Percentiles rank a stretch among this genome's conserved stretches.
Conservation (phyloP, 2,113 vertebrate species). For the Pygoscelis adeliae region DNA sequence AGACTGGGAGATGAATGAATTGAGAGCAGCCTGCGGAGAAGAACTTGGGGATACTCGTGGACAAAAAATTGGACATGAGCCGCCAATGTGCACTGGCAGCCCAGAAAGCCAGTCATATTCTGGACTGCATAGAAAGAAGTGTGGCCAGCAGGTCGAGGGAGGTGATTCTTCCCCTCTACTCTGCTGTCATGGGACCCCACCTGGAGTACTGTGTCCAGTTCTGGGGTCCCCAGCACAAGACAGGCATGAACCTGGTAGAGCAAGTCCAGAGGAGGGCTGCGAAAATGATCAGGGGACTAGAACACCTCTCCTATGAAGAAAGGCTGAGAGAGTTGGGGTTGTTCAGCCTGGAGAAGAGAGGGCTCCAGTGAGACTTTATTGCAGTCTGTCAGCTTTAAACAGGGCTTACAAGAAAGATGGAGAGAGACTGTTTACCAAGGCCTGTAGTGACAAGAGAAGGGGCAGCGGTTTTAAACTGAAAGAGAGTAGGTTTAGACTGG, state of each 20-base stretch:
- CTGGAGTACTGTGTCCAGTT: neutral
- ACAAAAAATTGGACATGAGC: neutral
- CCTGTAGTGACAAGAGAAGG: neutral
- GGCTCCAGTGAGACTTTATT: neutral
- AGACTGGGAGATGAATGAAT: neutral
- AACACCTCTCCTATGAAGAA: neutral
- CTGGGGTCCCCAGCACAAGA: neutral
- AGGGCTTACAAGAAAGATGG: neutral
- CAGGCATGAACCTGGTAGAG: neutral
- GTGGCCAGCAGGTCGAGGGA: neutral
- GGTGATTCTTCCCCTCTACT: neutral
- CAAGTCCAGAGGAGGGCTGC: fast-evolving
- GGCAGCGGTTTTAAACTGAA: neutral
- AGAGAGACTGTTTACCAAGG: neutral
- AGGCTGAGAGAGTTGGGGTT: neutral
- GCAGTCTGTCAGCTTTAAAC: neutral
- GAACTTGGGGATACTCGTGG: neutral
- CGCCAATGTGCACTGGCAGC: too few relatives aligned
- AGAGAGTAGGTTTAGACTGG: neutral
- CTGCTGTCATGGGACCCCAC: neutral
- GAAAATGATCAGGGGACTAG: neutral
- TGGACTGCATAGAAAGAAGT: neutral
- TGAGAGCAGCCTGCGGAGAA: neutral
- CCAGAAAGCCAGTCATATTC: neutral
- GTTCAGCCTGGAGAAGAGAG: neutral